Evolutionary conservation across 2,797 vertebrate genomes (phyloP).

Genomic region (Sitta carolinensis): DNA sequence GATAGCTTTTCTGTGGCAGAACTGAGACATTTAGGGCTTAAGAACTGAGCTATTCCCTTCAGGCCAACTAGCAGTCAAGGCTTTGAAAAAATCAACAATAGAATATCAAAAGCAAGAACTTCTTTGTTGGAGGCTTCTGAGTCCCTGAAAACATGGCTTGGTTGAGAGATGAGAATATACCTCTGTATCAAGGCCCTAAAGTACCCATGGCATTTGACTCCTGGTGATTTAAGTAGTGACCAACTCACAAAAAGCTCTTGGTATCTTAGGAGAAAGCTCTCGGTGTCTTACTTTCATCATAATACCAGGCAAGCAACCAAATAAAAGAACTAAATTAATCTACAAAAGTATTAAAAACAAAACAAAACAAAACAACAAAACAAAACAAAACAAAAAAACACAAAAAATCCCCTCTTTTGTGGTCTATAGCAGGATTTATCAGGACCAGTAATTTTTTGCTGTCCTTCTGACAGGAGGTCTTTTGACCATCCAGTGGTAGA

Average conservation of each 20-base stretch:
- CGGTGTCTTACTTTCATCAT: neutral
- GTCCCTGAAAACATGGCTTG: neutral
- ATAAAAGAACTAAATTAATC: neutral
- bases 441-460: neutral
- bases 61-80: neutral
- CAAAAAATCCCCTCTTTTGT: neutral
- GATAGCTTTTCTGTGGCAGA: neutral
- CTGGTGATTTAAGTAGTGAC: neutral
- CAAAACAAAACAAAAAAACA: neutral
- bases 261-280: neutral
- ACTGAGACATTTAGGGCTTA: slow-evolving; percentile 17
- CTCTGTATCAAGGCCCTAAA: neutral
- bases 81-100: slow-evolving; percentile 53
- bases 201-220: neutral
- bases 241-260: neutral
- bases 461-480: neutral
- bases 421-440: neutral
- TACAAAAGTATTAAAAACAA: neutral
- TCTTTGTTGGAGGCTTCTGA: neutral
- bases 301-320: neutral
- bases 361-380: neutral
- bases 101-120: slow-evolving; percentile 42
- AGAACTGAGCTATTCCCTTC: slow-evolving; percentile 39
- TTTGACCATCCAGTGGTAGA: neutral
- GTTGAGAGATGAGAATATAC: neutral